Evolutionary conservation across 1,140 invertebrate genomes (phyloP).

Genomic region (Riptortus pedestris): DNA sequence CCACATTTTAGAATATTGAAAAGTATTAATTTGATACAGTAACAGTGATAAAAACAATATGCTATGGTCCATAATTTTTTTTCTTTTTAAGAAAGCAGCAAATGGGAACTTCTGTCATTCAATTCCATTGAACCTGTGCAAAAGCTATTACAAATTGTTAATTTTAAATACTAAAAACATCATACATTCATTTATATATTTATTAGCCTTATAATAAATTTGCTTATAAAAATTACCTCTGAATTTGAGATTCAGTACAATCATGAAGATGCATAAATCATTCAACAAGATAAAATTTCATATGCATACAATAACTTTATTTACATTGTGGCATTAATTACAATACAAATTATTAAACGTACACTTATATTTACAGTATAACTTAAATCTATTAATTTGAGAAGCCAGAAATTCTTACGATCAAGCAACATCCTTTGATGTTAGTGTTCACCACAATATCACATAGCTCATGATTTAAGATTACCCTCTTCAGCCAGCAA

Average conservation of each 20-base stretch:
- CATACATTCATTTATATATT: neutral
- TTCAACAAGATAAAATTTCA: slow-evolving; percentile 12
- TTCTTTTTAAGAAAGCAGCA: neutral
- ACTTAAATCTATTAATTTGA: slow-evolving; percentile 14
- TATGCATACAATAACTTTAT: slow-evolving; percentile 16
- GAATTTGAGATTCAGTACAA: slow-evolving; percentile 5
- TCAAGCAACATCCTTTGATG: neutral
- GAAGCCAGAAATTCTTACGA: slow-evolving; percentile 1
- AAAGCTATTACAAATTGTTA: slow-evolving; percentile 10
- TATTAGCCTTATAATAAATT: neutral
- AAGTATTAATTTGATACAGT: neutral
- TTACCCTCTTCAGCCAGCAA: no score
- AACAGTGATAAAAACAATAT: neutral
- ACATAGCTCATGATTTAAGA: neutral
- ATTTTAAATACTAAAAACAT: slow-evolving; percentile 10
- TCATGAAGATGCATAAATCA: slow-evolving; percentile 6
- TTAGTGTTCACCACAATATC: neutral
- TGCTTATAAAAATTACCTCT: slow-evolving; percentile 6
- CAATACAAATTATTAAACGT: neutral
- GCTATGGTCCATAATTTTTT: neutral
- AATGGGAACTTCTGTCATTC: neutral
- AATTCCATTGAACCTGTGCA: neutral
- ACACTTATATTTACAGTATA: neutral
- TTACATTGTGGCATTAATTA: slow-evolving; percentile 10
- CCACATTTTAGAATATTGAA: neutral